Base-by-base conservation (phyloP, 2,797 vertebrate genomes). In the Cynopterus sphinx region DNA sequence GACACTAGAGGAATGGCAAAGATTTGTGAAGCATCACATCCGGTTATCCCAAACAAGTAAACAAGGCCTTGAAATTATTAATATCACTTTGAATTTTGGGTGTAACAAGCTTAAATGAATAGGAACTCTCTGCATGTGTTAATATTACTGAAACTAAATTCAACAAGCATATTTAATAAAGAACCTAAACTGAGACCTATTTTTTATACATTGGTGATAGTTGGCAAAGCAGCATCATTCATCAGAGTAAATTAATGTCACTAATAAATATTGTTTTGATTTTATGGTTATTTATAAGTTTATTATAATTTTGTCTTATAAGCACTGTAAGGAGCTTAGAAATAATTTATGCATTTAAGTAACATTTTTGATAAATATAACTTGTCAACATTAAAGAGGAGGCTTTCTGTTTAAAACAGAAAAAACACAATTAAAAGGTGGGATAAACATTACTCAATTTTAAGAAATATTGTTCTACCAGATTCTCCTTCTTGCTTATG, bases 331-430 rank as follows among this genome's bases (percentile, higher is more conserved):
- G n/a, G 33, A 94, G 55, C 16, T 92, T 81, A 86, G 63, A 85
- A 91, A 63, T 59, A 81, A 86, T 85, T 63, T 85, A 75, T 91
- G 51, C 43, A 73, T 70, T 31, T 59, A 88, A 93, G 33, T 89
- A 78, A 94, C 19, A 65, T 81, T 87, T 73, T 73, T 57, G 33
- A 59, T 83, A 91, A 90, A 82, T 89, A 81, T 74, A 96, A 75
- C 21, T 61, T 67, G 33, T 84, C 65, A 79, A 49, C 36, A 91
- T 59, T 77, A 39, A 89, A 21, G 39, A 91, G 46, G 21, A 26
- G 59, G 3, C 2, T 74, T 77, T 75, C 41, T 49, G 22, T 78
- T 86, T 90, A 71, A 90, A 71, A 67, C 12, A 67, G 28, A 11
- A 28, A 51, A 19, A 90, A 71, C 13, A 91, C 70, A 94, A 57